A percentile compares a stretch with the other conserved stretches of the same genome.
phyloP scores from a whole-genome alignment of 2,888 invertebrate genomes.

The Habroteleia sp. region DNA sequence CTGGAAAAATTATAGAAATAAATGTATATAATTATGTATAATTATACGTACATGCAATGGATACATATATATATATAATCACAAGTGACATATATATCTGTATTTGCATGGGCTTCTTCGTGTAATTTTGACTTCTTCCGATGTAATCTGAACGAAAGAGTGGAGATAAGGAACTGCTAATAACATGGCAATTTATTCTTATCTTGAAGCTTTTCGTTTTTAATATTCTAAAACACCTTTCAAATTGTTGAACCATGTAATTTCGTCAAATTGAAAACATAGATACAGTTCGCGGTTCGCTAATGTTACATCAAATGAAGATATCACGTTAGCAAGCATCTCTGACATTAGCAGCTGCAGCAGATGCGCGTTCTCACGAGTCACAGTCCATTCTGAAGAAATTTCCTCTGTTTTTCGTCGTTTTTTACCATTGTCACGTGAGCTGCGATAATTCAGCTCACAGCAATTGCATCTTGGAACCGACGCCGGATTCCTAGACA shows the following conservation, averaged over 20 bases:
- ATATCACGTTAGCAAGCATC: constrained; percentile 57
- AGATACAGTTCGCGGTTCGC: constrained; percentile 31
- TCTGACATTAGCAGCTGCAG: constrained; percentile 52
- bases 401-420: constrained; percentile 43
- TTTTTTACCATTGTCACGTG: constrained; percentile 58
- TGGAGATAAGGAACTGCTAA: too few species aligned
- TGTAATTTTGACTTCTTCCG: too few species aligned
- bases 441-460: constrained; percentile 39
- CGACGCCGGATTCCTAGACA: constrained; percentile 47
- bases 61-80: too few species aligned
- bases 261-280: constrained; percentile 50
- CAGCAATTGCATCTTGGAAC: constrained; percentile 56
- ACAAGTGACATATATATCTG: too few species aligned
- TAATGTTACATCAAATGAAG: constrained; percentile 56
- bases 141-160: constrained; percentile 13
- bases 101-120: too few species aligned
- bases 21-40: too few species aligned
- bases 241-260: constrained; percentile 33
- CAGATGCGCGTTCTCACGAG: constrained; percentile 64
- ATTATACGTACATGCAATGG: too few species aligned
- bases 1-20: too few species aligned
- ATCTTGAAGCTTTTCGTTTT: constrained; percentile 19
- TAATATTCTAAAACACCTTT: constrained; percentile 21
- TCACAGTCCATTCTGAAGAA: constrained; percentile 44
- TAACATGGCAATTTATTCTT: constrained; percentile 11